Evolutionary conservation across 1,140 invertebrate genomes (phyloP).

Genomic region (Drosophila carrolli): DNA sequence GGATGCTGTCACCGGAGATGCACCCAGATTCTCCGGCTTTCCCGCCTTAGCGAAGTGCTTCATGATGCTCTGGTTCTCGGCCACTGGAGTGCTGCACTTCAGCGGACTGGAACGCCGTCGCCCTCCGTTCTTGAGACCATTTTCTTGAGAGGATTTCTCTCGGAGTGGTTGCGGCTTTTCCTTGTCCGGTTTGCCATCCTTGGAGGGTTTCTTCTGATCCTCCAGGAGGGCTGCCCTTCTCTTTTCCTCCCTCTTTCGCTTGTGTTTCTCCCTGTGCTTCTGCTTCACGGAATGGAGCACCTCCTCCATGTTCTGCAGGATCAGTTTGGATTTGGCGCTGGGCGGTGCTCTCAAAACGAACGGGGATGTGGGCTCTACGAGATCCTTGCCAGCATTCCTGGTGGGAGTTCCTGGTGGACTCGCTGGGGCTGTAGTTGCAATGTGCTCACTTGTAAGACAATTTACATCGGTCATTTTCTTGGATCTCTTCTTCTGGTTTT

Average conservation of each 20-base stretch:
- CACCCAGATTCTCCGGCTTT: conserved; percentile 9
- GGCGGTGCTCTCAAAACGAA: conserved; percentile 75
- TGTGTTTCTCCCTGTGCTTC: conserved; percentile 81
- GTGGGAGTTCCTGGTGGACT: conserved; percentile 52
- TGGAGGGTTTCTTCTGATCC: conserved; percentile 12
- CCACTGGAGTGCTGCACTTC: conserved; percentile 53
- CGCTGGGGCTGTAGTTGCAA: conserved; percentile 41
- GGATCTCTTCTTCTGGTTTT: conserved; percentile 29
- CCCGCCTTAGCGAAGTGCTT: conserved; percentile 60
- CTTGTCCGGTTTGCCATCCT: conserved; percentile 27
- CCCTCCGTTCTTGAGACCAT: conserved; percentile 44
- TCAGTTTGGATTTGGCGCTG: conserved; percentile 79
- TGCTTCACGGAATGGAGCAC: conserved; percentile 80
- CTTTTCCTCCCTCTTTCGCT: conserved; percentile 77
- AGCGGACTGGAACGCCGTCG: conserved; percentile 50
- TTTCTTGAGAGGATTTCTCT: conserved; percentile 67
- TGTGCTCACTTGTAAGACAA: conserved; percentile 77
- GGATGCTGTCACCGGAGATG: background rate
- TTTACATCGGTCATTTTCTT: conserved; percentile 79
- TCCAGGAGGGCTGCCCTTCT: conserved; percentile 61
- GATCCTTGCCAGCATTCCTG: conserved; percentile 52
- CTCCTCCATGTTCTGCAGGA: conserved; percentile 83
- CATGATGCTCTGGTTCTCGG: conserved; percentile 47
- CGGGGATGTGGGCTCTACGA: conserved; percentile 59
- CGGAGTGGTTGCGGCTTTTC: conserved; percentile 59